phyloP scores from a whole-genome alignment of 2,888 invertebrate species.

The Xylota segnis region DNA sequence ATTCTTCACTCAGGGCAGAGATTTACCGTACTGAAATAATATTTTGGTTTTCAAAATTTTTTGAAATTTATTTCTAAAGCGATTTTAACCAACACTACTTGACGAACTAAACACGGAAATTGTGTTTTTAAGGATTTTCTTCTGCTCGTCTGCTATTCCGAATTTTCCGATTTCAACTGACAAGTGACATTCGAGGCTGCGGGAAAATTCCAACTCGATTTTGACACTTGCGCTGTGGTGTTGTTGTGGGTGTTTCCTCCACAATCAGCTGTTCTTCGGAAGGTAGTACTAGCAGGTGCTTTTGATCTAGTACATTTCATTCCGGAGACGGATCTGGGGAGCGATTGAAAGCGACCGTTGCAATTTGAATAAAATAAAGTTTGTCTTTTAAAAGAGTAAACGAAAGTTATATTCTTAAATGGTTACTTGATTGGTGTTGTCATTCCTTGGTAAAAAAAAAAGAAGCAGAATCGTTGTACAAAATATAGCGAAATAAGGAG shows the following conservation, averaged over 20 bases:
- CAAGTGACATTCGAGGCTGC: conserved; percentile 42
- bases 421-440: too few relatives aligned
- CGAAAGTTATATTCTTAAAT: too few relatives aligned
- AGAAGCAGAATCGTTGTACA: too few relatives aligned
- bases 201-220: conserved; percentile 34
- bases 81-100: conserved; percentile 18
- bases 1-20: neutral
- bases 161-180: conserved; percentile 62
- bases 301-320: conserved; percentile 42
- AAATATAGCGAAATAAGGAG: too few relatives aligned
- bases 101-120: conserved; percentile 14
- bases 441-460: too few relatives aligned
- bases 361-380: neutral
- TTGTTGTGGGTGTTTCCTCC: neutral
- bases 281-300: neutral
- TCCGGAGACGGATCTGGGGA: neutral
- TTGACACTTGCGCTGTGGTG: conserved; percentile 35
- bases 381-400: too few relatives aligned
- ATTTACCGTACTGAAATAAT: neutral
- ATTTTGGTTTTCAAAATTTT: neutral
- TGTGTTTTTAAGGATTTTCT: conserved; percentile 14
- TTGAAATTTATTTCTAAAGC: neutral
- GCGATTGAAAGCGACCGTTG: neutral
- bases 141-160: neutral
- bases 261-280: conserved; percentile 29